Base-by-base conservation (phyloP, 2,797 vertebrate species). In the Muraenolepis orangiensis region DNA sequence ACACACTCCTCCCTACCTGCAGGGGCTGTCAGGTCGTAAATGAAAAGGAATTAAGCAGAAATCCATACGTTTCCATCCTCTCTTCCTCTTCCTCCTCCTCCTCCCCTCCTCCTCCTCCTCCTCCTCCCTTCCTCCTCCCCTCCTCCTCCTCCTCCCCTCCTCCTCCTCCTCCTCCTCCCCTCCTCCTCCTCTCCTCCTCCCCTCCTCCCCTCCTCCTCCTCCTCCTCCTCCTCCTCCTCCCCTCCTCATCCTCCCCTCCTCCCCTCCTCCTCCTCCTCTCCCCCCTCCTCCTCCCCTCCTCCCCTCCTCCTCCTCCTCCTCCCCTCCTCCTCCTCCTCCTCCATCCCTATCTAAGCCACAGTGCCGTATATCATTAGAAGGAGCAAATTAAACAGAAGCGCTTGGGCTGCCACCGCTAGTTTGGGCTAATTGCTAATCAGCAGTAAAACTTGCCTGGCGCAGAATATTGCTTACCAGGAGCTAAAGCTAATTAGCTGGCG, bases 381-480 rank as follows among this genome's bases (percentile, higher is more conserved):
- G 81, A 93, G 91, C 91, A 93, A 93, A 94, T 93, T 92, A 94
- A 94, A 93, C 92, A 93, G 93, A 91, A 92, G 92, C 85, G 87
- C 91, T 90, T 90, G 82, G 80, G 88, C 91, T 90, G 92, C 87
- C 78, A 90, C 90, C 78, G 90, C 90, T 93, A 93, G 92, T 93
- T 92, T 92, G 89, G 87, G 91, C 91, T 94, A 93, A 93, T 93
- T 93, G 92, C 92, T 94, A 94, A 94, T 94, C 92, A 93, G 93
- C 93, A 94, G 91, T 93, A 93, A 93, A 93, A 93, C 92, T 93
- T 93, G 92, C 90, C 89, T 91, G 93, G 91, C 92, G 93, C 85
- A 79, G 89, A 93, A 94, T 93, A 93, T 93, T 94, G 92, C 93
- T 93, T 93, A 93, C 92, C 89, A 94, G 92, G 92, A 93, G 92